phyloP scores from a whole-genome alignment of 2,113 vertebrate genomes.

The Gracilinanus agilis region DNA sequence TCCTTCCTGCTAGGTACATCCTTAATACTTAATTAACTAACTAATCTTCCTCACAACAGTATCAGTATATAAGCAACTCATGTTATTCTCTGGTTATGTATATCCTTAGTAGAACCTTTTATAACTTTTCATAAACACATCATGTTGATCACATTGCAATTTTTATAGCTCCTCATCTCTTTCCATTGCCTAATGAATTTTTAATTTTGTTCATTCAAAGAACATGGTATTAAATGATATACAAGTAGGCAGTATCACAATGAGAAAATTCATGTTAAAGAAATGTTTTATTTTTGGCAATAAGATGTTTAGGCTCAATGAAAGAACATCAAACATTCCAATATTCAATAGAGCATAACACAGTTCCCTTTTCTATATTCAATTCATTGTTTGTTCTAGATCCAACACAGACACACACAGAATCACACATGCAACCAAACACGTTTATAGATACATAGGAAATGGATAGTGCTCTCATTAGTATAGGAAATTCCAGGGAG shows the following conservation, averaged over 20 bases:
- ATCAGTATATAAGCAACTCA: not conserved
- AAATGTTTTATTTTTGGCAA: not conserved
- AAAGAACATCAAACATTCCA: not conserved
- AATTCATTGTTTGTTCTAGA: not conserved
- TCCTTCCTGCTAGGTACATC: no score
- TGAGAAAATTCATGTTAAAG: not conserved
- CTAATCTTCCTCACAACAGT: no score
- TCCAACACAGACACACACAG: not conserved
- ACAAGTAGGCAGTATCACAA: not conserved
- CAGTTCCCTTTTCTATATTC: not conserved
- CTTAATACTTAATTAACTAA: no score
- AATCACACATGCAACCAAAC: not conserved
- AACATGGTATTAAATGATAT: not conserved
- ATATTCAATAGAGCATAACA: not conserved
- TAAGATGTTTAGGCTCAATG: not conserved
- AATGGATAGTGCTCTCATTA: not conserved
- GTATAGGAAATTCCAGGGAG: not conserved
- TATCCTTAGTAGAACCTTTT: not conserved
- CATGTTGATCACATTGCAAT: not conserved
- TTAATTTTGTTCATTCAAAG: not conserved
- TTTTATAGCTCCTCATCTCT: not conserved
- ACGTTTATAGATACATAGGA: not conserved
- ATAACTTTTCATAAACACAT: not conserved
- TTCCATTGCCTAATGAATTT: not conserved
- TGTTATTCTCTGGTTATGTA: not conserved